Base-by-base conservation (phyloP, 2,888 invertebrate genomes). In the Bombylius major region DNA sequence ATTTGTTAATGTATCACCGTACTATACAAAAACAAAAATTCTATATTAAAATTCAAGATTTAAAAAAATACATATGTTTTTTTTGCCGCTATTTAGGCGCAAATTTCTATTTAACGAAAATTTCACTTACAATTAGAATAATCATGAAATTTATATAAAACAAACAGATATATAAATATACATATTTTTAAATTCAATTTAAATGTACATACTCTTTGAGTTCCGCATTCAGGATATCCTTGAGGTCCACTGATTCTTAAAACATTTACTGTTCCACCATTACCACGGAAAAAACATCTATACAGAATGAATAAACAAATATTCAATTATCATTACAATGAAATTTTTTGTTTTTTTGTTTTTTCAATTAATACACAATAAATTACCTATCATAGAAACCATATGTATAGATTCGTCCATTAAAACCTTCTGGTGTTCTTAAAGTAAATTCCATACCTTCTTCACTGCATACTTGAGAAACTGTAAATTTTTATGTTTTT, bases 401-500 rank as follows among this genome's bases (percentile, higher is more conserved):
- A 66, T 93, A 90, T 0, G 92, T 89, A 71, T 93, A 94, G 71
- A 94, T 92, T 53, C 93, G 78, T 4, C 93, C 93, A 62, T 87
- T 82, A 71, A 93, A 94, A 11, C 88, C 89, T 78, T 92, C 92
- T 0, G 90, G 89, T 0, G 92, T 87, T 59, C 87, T 79, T 53
- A 94, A 77, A 0, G 90, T 91, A 68, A 94, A 93, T 70, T 92
- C 92, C 92, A 94, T 94, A 2, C 92, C 93, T 69, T 93, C 92
- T 75, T 92, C 91, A 66, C 88, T 91, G 72, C 93, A 93, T 2
- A 89, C 85, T 80, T 93, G 92, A 53, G 87, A 87, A 54, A 93
- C 92, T 92, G 50, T 66, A 56, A 64, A 70, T 23, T 23, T 23
- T 23, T 23, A 23, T 23, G 23, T 23, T 23, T 23, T 23, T 23